Conservation (phyloP, 2,888 invertebrate species). For the Carterocephalus palaemon region DNA sequence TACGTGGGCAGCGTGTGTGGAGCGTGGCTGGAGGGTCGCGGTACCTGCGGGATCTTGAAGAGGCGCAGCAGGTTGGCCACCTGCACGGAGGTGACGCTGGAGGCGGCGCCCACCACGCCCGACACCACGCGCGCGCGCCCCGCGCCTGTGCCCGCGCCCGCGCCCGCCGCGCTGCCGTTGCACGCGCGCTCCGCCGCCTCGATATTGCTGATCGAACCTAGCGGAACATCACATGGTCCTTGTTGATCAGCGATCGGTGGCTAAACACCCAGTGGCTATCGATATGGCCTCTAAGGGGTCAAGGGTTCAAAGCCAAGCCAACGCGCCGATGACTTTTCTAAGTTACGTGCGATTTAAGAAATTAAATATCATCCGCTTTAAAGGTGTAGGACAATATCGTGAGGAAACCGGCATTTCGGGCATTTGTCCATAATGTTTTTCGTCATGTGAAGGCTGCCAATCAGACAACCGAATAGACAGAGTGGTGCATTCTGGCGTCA, state of each 20-base stretch:
- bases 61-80: conserved; percentile 90
- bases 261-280: neutral
- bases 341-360: no score
- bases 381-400: no score
- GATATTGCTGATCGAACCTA: conserved; percentile 95
- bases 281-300: neutral
- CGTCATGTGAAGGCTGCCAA: no score
- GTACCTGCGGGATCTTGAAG: conserved; percentile 91
- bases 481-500: no score
- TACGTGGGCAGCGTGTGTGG: no score
- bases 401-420: no score
- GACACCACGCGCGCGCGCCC: conserved; percentile 87
- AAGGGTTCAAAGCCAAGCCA: no score
- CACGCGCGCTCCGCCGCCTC: conserved; percentile 92
- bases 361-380: no score
- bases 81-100: conserved; percentile 96
- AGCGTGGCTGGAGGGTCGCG: no score
- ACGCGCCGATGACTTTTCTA: no score
- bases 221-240: conserved; percentile 88
- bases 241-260: neutral
- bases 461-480: no score
- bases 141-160: conserved; percentile 48
- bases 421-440: no score
- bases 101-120: conserved; percentile 71
- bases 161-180: conserved; percentile 78